Evolutionary conservation across 1,140 invertebrate genomes (phyloP).

Genomic region (Euschistus heros): DNA sequence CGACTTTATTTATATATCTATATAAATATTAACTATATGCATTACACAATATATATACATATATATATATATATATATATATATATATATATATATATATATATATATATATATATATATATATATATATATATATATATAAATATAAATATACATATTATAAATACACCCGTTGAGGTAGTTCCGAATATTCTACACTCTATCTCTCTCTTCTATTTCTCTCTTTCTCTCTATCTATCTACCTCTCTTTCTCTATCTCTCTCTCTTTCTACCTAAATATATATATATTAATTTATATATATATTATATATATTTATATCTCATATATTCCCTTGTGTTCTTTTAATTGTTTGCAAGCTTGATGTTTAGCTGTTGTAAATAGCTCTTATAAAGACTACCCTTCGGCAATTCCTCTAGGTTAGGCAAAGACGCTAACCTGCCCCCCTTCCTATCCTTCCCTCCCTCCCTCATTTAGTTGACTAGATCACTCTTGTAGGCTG

Average conservation of each 20-base stretch:
- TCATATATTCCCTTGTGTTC: constrained; percentile 19
- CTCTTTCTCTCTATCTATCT: background rate
- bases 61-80: constrained; percentile 11
- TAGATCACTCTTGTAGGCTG: constrained; percentile 27
- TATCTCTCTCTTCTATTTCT: background rate
- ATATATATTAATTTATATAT: constrained; percentile 15
- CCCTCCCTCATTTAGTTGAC: constrained; percentile 13
- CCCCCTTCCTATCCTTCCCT: constrained; percentile 2
- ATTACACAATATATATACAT: background rate
- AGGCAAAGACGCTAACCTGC: constrained; percentile 10
- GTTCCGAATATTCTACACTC: constrained; percentile 4
- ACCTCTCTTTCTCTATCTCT: background rate
- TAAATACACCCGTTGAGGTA: constrained; percentile 8
- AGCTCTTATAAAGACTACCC: constrained; percentile 12
- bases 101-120: background rate
- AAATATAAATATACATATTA: constrained; percentile 4
- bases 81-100: constrained; percentile 16
- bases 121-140: background rate
- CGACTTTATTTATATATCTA: constrained; percentile 17
- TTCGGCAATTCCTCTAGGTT: constrained; percentile 18
- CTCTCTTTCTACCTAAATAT: background rate
- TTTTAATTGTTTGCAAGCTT: constrained; percentile 24
- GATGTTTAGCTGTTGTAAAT: constrained; percentile 23
- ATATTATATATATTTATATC: constrained; percentile 18
- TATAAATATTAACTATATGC: constrained; percentile 14